These are phyloP conservation scores for Cygnus olor DNA, from an alignment of 2,797 vertebrate species.

Conservation along the genomic window DNA sequence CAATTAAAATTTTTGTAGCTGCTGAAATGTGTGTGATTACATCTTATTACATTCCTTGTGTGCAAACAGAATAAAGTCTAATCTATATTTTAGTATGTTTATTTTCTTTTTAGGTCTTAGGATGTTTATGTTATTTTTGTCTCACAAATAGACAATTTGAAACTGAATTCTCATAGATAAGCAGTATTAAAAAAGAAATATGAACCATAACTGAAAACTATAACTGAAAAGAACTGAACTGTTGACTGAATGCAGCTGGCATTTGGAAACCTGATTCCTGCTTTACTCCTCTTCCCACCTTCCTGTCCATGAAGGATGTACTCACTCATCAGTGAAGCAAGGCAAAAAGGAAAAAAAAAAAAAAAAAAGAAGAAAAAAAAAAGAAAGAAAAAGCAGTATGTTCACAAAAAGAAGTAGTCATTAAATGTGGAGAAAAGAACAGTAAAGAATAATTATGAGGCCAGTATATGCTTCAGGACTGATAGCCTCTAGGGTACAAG, in stretches of 20 bases:
- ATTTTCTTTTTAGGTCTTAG: neutral
- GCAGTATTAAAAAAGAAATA: neutral
- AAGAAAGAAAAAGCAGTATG: neutral
- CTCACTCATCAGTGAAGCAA: neutral
- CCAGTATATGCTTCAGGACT: neutral
- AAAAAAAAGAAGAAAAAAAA: neutral
- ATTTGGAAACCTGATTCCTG: neutral
- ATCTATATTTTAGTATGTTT: neutral
- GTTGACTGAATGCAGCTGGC: neutral
- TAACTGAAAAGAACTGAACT: neutral
- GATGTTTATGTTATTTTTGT: neutral
- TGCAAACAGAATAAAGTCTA: neutral
- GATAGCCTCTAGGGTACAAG: neutral
- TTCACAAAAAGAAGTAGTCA: neutral
- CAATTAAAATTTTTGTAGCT: fast-evolving
- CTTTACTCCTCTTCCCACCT: neutral
- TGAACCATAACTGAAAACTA: neutral
- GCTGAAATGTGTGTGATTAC: neutral
- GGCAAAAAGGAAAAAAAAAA: neutral
- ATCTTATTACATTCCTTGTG: neutral
- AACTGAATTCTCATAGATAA: neutral
- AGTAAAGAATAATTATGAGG: neutral
- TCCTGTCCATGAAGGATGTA: neutral
- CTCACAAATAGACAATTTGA: neutral
- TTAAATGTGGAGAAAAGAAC: neutral